phyloP scores from a whole-genome alignment of 2,888 invertebrate species.

The Drosophila bunnanda region DNA sequence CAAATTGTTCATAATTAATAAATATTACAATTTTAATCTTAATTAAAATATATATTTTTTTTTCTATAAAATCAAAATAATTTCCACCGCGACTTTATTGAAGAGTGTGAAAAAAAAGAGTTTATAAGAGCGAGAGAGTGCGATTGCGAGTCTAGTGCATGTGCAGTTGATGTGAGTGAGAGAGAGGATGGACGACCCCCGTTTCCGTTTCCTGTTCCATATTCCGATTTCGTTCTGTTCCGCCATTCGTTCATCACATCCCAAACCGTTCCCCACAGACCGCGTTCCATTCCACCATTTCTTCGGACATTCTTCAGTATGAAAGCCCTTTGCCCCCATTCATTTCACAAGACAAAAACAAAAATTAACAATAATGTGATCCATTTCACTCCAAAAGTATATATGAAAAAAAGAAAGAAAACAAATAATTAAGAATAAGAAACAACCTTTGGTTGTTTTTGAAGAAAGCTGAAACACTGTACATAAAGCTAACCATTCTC shows the following conservation, averaged over 20 bases:
- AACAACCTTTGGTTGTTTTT: not conserved
- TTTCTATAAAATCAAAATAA: not conserved
- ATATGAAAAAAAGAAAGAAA: not conserved
- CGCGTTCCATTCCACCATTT: slow-evolving; percentile 30
- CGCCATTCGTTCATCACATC: slow-evolving; percentile 18
- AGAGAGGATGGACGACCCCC: slow-evolving; percentile 10
- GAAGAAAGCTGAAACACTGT: slow-evolving; percentile 40
- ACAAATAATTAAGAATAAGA: not conserved
- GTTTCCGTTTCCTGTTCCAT: slow-evolving; percentile 15
- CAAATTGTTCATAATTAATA: not conserved
- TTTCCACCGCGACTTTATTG: not conserved
- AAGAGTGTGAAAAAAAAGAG: slow-evolving; percentile 8
- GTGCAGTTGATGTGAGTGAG: slow-evolving; percentile 31
- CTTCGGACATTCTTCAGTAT: slow-evolving; percentile 21
- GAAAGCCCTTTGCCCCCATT: not conserved
- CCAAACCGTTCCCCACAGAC: not conserved
- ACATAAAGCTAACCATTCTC: slow-evolving; percentile 45
- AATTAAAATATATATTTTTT: not conserved
- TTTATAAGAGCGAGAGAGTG: slow-evolving; percentile 15
- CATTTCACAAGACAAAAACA: slow-evolving; percentile 4
- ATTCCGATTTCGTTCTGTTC: slow-evolving; percentile 13
- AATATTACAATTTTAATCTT: not conserved
- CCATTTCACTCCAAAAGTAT: slow-evolving; percentile 14
- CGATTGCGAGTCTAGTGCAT: slow-evolving; percentile 5
- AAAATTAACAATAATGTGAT: slow-evolving; percentile 2